Evolutionary conservation across 2,113 vertebrate genomes (phyloP), one percentile per base, ranked within the genome.

Genomic region (Neomonachus schauinslandi): DNA sequence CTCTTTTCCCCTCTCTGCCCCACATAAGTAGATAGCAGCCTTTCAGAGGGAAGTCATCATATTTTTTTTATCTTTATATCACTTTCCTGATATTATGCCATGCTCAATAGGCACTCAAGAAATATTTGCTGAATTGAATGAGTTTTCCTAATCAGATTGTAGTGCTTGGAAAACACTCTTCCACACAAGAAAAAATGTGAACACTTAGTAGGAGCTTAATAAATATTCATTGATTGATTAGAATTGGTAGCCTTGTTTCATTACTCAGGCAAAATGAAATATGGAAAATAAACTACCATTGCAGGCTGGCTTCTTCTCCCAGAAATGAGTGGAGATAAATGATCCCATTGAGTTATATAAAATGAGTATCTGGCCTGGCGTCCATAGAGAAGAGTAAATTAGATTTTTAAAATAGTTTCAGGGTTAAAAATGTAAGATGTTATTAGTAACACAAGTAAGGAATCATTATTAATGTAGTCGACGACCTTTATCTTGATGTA

Each of bases 361-460:
- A 65, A 92, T 97, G 89, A 90, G 74, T 87, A 76, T 97, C 83
- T 81, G 28, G 67, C n/a, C 69, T 65, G 96, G 94, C 26, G 24
- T 63, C 80, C 69, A 86, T 77, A 92, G 93, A 96, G 96, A 92
- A 97, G 93, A 98, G 77, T 21, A 97, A 98, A 95, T 72, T 67
- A 88, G 93, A 36, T 69, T 97, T 98, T 98, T 98, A 83, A 97
- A 98, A 97, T 97, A 94, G 92, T 80, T 92, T 95, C 97, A 92
- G 81, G 91, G 89, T 96, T 91, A 97, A 98, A 89, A 97, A 98
- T 97, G 96, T 94, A 95, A 67, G 89, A 81, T 97, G 84, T 91
- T 95, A 97, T 98, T 98, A 97, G 76, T 94, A 97, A 95, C 36
- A 97, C 85, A 85, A 91, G 71, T 91, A 95, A 98, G 95, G 84